These are phyloP conservation scores for Triops cancriformis DNA, from an alignment of 1,140 invertebrate species.

Conservation along the genomic window DNA sequence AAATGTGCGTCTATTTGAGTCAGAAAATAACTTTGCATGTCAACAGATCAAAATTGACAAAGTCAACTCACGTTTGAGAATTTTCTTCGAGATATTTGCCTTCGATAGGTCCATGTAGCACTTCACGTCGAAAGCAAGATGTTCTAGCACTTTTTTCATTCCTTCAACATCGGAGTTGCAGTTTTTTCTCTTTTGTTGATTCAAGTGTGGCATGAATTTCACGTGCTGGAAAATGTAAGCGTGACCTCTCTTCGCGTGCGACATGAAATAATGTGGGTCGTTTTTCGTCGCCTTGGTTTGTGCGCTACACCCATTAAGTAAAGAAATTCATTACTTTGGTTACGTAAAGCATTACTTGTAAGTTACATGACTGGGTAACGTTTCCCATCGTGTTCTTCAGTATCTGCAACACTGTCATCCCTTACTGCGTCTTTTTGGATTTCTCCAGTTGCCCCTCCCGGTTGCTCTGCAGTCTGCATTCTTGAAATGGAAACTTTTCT, in stretches of 20 bases:
- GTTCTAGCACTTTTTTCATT: conserved; percentile 52
- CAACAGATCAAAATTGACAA: not conserved
- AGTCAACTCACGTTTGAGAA: conserved; percentile 36
- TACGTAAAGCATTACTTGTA: not conserved
- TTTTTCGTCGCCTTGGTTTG: not conserved
- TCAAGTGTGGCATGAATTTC: conserved; percentile 38
- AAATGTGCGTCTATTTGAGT: conserved; percentile 32
- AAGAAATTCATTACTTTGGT: not conserved
- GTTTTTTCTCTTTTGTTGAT: conserved; percentile 39
- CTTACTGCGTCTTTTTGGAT: too few relatives aligned
- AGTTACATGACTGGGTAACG: not conserved
- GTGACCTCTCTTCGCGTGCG: conserved; percentile 42
- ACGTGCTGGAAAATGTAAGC: conserved; percentile 50
- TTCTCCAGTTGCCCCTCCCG: too few relatives aligned
- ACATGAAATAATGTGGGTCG: conserved; percentile 42
- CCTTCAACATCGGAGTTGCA: conserved; percentile 47
- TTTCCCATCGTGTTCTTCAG: too few relatives aligned
- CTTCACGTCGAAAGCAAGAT: conserved; percentile 66
- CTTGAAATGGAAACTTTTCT: too few relatives aligned
- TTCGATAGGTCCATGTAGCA: conserved; percentile 52
- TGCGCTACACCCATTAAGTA: not conserved
- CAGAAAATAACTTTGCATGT: not conserved
- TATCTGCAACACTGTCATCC: too few relatives aligned
- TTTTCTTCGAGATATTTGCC: conserved; percentile 53
- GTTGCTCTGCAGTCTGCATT: too few relatives aligned